Base-by-base conservation (phyloP, 1,140 invertebrate genomes). In the Drosophila eugracilis region DNA sequence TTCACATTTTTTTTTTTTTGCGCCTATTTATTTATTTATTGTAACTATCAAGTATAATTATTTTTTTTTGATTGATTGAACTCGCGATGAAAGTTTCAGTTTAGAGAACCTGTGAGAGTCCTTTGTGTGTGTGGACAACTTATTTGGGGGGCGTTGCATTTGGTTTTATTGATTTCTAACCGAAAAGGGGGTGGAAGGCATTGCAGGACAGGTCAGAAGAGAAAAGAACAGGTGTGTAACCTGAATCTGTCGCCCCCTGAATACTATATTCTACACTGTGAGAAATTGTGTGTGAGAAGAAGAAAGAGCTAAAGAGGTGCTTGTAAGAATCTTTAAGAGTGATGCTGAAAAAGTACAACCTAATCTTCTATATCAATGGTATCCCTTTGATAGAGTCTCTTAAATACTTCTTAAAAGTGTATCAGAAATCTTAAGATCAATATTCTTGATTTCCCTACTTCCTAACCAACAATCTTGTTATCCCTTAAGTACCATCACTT, bases 11-110 rank as follows among this genome's bases (percentile, higher is more conserved):
- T 47, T 66, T 75, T 70, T 80, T 81, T 75, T 47, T 66, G 70
- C 19, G 48, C 19, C 9, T 67, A 84, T 70, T 79, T 84, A 85
- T 81, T 85, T 85, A 73, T 76, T 74, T 79, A 79, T 85, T 79
- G 45, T 76, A 55, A 65, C n/a, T 58, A 41, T 15, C 0, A 28
- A 14, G 22, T 24, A 44, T 22, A 6, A 39, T 9, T 14, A 14
- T 15, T 15, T 32, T 55, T 70, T 74, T 72, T 48, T 78, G 42
- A 45, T 26, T 17, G 21, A 55, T 55, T 19, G 30, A 59, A 45
- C 21, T n/a, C n/a, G 4, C 6, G 24, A 57, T 57, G 65, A 57
- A 55, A 50, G n/a, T 39, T 54, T 44, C n/a, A 28, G 15, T 45
- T 45, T 21, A 15, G 14, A 45, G 58, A 32, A 19, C 39, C 50